Evolutionary conservation across 2,797 vertebrate species (phyloP), one percentile per base, ranked within the genome.

Genomic region (Decapterus maruadsi): DNA sequence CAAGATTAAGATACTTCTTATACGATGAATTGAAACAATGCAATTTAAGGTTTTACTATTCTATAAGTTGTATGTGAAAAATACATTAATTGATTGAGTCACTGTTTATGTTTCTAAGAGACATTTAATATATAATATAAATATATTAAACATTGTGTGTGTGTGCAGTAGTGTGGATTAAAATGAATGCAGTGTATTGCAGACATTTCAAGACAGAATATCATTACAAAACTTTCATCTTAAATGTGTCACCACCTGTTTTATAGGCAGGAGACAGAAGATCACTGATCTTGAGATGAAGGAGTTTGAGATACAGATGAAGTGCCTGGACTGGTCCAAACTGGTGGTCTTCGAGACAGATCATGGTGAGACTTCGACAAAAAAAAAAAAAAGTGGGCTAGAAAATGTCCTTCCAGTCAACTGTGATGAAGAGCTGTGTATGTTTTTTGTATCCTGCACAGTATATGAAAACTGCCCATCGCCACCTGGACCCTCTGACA

Each of bases 301-400:
- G 20, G 84, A 86, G 81, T 91, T 87, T 80, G 48, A 78, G 73
- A 17, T 3, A 10, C 88, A 86, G 51, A 6, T 46, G 20, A 1
- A 54, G 16, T 88, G 85, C 57, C 6, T 66, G 3, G 22, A 31
- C 7, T 71, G 59, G 70, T 6, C 17, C 26, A 72, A 80, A 55
- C 55, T 72, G 0, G 2, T 40, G 20, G 1, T 68, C 10, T 1
- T 87, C 0, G 36, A 40, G 36, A 1, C 68, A 48, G 78, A 89
- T 40, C 68, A 79, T 0, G 76, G 88, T 88, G 20, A 88, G 84
- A 26, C 42, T 8, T 51, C 1, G 6, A 31, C 38, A 36, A n/a
- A n/a, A n/a, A n/a, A 34, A 4, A 34, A 34, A 34, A 34, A 34
- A 34, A 26, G 16, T 57, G 11, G 40, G 26, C n/a, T 56, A 4